Evolutionary conservation across 1,140 invertebrate genomes (phyloP), one percentile per base, ranked within the genome.

Genomic region (Drosophila repletoides): DNA sequence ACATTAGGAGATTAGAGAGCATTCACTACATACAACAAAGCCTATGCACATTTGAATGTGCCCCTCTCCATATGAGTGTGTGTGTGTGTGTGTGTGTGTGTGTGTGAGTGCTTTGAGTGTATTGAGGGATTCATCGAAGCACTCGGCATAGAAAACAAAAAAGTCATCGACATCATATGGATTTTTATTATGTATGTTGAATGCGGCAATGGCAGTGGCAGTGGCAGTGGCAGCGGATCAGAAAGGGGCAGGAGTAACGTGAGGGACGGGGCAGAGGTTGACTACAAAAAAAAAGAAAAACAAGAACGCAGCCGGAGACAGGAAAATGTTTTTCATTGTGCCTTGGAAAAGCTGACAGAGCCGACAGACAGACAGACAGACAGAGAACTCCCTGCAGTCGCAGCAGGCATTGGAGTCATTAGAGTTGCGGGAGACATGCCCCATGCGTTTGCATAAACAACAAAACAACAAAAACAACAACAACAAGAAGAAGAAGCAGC

Each of bases 241-340:
- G 17, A 0, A 10, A 2, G 7, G 36, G 5, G 36, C 0, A 17
- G 36, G 17, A n/a, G 36, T 1, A 40, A 1, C 1, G 1, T 2
- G 2, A 40, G 17, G 1, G 9, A 3, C 26, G 38, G 29, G 48
- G 58, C 29, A 5, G 36, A 51, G 68, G 28, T 43, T 55, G 59
- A 51, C 10, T 63, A 34, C 26, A 29, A 9, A 21, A 22, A 49
- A 38, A 48, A 43, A 36, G 26, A 34, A 41, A 45, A 45, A 14
- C 31, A 33, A 34, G 34, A 73, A 61, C 58, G 26, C 49, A 46
- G 56, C 38, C 63, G 29, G 59, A 45, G 74, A 67, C 79, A 86
- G 79, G 79, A 84, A 84, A 84, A 84, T 84, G 71, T 86, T 84
- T 75, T 86, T 72, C 74, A 84, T 84, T 84, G 79, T 84, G 41